Evolutionary conservation across 2,113 vertebrate genomes (phyloP).

Genomic region (Tragulus kanchil): DNA sequence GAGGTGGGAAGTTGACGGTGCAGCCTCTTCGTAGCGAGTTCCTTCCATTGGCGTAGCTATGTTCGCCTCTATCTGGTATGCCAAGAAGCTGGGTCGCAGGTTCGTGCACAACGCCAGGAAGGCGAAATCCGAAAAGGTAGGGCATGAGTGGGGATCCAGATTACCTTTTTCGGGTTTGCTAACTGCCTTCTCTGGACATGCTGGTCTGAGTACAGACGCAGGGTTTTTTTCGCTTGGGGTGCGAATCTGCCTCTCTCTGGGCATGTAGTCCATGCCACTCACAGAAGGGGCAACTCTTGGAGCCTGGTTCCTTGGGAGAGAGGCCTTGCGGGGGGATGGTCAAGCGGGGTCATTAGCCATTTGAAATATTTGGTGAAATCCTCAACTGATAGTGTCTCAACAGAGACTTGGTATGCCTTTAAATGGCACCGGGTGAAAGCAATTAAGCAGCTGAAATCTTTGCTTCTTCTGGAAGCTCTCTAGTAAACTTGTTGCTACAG

Average conservation of each 20-base stretch:
- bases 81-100: constrained; percentile 98
- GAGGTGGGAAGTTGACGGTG: constrained; percentile 83
- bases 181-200: constrained; percentile 74
- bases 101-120: constrained; percentile 97
- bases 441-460: constrained; percentile 59
- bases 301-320: not conserved
- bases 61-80: constrained; percentile 98
- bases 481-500: constrained; percentile 90
- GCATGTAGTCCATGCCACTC: constrained; percentile 53
- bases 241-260: constrained; percentile 70
- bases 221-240: constrained; percentile 75
- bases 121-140: constrained; percentile 96
- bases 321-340: not conserved
- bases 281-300: constrained; percentile 61
- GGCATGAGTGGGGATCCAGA: constrained; percentile 81
- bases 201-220: constrained; percentile 59
- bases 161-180: constrained; percentile 79
- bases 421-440: constrained; percentile 59
- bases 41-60: constrained; percentile 87
- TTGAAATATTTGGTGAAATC: constrained; percentile 65
- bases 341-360: constrained; percentile 31
- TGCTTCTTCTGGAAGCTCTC: constrained; percentile 69
- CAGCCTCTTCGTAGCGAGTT: constrained; percentile 83
- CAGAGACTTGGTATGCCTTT: constrained; percentile 65
- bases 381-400: constrained; percentile 35